These are phyloP conservation scores for Calliopsis andreniformis DNA, from an alignment of 1,140 invertebrate species.

Conservation along the genomic window DNA sequence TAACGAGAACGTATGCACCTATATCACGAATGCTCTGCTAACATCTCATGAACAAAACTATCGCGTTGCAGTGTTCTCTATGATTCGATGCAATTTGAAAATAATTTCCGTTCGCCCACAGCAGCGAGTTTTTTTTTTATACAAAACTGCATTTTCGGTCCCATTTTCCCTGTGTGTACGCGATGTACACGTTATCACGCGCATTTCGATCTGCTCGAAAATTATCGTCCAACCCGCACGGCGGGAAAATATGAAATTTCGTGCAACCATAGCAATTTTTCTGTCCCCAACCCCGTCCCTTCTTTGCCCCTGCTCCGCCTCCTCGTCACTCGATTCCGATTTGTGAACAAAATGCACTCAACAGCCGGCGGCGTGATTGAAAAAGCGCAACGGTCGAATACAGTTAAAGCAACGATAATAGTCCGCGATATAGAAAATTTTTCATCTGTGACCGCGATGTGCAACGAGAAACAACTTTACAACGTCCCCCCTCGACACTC, in stretches of 20 bases:
- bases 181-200: constrained; percentile 56
- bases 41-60: too few species aligned
- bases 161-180: constrained; percentile 62
- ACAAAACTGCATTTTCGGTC: constrained; percentile 33
- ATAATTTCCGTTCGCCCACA: constrained; percentile 34
- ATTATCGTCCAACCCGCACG: constrained; percentile 58
- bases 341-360: constrained; percentile 64
- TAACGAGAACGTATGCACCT: too few species aligned
- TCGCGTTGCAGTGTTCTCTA: too few species aligned
- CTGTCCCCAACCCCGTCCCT: background rate
- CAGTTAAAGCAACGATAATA: constrained; percentile 63
- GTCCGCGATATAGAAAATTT: constrained; percentile 65
- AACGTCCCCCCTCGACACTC: constrained; percentile 41
- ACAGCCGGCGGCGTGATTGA: constrained; percentile 65
- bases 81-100: background rate
- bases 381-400: constrained; percentile 61
- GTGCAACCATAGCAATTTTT: constrained; percentile 60
- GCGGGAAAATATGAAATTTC: constrained; percentile 65
- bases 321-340: constrained; percentile 40
- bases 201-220: constrained; percentile 48
- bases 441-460: constrained; percentile 54
- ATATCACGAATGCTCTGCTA: too few species aligned
- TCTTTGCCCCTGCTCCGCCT: too few species aligned
- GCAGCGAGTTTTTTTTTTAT: constrained; percentile 25
- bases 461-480: constrained; percentile 41